Evolutionary conservation across 2,888 invertebrate genomes (phyloP).

Genomic region (Hecatera dysodea): DNA sequence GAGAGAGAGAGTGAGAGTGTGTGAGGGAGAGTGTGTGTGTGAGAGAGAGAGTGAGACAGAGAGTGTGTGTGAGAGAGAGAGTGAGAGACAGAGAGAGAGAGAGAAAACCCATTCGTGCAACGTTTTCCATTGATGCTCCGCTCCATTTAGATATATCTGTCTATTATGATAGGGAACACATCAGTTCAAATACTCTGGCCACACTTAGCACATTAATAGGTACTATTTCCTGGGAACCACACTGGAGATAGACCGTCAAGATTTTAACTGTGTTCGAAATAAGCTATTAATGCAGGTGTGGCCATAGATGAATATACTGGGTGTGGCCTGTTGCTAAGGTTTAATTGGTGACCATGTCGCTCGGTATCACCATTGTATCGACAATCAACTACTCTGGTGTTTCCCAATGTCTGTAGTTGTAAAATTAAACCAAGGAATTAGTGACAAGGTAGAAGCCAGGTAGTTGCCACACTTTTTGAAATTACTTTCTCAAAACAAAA

Average conservation of each 20-base stretch:
- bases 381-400: slow-evolving; percentile 26
- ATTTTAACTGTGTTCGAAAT: slow-evolving; percentile 42
- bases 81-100: no score
- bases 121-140: no score
- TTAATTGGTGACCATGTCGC: slow-evolving; percentile 75
- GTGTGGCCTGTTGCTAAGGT: slow-evolving; percentile 65
- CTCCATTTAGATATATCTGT: no score
- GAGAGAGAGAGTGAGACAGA: no score
- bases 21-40: no score
- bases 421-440: slow-evolving; percentile 23
- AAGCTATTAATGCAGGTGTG: slow-evolving; percentile 70
- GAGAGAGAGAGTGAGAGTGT: no score
- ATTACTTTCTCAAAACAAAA: no score
- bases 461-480: no score
- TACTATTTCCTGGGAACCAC: background rate
- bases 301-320: no score
- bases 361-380: slow-evolving; percentile 68
- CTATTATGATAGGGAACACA: no score
- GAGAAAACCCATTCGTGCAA: no score
- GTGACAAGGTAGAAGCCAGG: slow-evolving; percentile 6
- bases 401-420: slow-evolving; percentile 10
- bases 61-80: no score
- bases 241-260: background rate
- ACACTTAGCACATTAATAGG: background rate
- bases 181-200: background rate